phyloP scores from a whole-genome alignment of 2,113 vertebrate genomes.

The Puma concolor region DNA sequence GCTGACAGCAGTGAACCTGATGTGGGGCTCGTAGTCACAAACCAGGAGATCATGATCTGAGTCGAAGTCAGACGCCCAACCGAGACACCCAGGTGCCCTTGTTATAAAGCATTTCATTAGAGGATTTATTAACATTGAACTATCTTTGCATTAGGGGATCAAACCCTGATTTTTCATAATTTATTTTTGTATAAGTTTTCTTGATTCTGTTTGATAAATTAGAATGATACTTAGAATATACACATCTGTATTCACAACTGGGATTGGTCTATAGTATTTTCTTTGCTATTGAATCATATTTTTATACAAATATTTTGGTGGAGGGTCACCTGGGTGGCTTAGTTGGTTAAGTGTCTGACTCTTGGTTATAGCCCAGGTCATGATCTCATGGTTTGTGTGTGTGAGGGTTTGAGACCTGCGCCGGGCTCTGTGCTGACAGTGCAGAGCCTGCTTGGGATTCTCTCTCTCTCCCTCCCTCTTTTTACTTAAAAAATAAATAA shows the following conservation, averaged over 20 bases:
- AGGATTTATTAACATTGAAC: constrained; percentile 7
- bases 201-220: not conserved
- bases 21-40: no score
- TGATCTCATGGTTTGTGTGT: no score
- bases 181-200: not conserved
- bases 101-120: not conserved
- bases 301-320: not conserved
- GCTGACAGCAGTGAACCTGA: no score
- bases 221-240: not conserved
- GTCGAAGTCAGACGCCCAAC: no score
- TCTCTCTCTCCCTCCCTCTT: no score
- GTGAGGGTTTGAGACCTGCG: no score
- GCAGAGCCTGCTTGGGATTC: no score
- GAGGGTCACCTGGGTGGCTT: not conserved
- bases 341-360: no score
- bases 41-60: no score
- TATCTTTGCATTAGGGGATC: constrained; percentile 13
- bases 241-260: not conserved
- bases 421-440: no score
- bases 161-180: not conserved
- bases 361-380: no score
- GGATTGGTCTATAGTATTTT: not conserved
- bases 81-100: not conserved
- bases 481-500: not conserved
- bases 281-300: not conserved